Base-by-base conservation (phyloP, 2,888 invertebrate genomes). In the Hydraecia micacea region DNA sequence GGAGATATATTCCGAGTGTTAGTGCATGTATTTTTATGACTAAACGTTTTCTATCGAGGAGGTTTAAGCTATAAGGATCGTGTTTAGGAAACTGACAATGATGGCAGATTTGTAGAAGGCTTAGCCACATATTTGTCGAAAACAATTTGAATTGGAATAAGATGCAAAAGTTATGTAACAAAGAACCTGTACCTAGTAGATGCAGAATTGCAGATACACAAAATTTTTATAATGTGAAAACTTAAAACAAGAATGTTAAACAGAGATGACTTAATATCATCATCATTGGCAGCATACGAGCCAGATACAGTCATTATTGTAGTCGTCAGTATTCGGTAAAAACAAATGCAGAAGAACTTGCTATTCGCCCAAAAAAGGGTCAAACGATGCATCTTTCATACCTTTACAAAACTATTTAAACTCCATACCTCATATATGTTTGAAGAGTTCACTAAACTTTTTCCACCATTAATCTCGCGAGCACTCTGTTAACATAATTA, bases 401-500 rank as follows among this genome's bases (percentile, higher is more conserved):
- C 13, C 28, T n/a, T 70, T 70, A 18, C 9, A 42, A 52, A 46
- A 25, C 62, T 11, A 55, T 69, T 42, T 25, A 46, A 49, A 58
- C 18, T 76, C 71, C 28, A 28, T 77, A 65, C 65, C 72, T 75
- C 77, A 79, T 65, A 79, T 65, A 65, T 71, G 18, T 63, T n/a
- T n/a, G 71, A 25, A 83, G 52, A 86, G 87, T 86, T 87, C 89
- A 89, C 78, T 86, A 79, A 88, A 89, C 89, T 78, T 81, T 68
- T 80, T 81, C 75, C 80, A 75, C 77, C 87, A 89, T 89, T 80
- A 80, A 87, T 89, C 87, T 87, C 79, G 49, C 63, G 68, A 28
- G 46, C 67, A 81, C 89, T 81, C 79, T 87, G 86, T 88, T 88
- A 89, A 87, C 89, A 87, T 89, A 88, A 88, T 89, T 86, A 88